A percentile compares a stretch with the other conserved stretches of the same genome.
Conservation (phyloP, 1,140 invertebrate species). For the Bathynomus jamesi region DNA sequence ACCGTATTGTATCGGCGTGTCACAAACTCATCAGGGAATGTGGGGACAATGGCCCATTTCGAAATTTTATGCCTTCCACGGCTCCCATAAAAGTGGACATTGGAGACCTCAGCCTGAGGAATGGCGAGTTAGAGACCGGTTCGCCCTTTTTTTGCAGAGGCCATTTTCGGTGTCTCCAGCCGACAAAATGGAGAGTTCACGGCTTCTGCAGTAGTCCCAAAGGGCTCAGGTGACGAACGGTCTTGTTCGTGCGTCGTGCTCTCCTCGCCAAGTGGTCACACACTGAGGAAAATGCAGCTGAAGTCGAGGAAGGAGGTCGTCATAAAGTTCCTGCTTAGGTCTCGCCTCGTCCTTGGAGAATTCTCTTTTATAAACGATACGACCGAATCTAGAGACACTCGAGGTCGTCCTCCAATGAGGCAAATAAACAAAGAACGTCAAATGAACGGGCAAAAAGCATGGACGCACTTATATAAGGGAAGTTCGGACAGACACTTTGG, state of each 20-base stretch:
- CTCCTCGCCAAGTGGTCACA: not conserved
- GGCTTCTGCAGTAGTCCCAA: constrained; percentile 30
- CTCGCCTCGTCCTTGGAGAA: not conserved
- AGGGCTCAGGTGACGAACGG: constrained; percentile 32
- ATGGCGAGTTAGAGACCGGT: constrained; percentile 31
- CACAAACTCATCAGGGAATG: constrained; percentile 36
- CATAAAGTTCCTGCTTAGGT: not conserved
- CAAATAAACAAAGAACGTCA: not conserved
- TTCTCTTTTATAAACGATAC: not conserved
- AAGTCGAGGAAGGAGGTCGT: not conserved
- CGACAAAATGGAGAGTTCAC: constrained; percentile 39
- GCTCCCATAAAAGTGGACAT: constrained; percentile 36
- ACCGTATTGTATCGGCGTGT: constrained; percentile 34
- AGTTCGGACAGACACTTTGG: too few relatives aligned
- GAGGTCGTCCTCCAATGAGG: not conserved
- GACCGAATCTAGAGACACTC: not conserved
- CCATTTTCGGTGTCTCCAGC: constrained; percentile 36
- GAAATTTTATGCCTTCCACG: constrained; percentile 34
- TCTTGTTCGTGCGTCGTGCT: not conserved
- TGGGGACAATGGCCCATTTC: constrained; percentile 33
- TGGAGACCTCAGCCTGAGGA: constrained; percentile 31
- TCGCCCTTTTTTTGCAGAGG: constrained; percentile 25
- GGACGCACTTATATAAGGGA: too few relatives aligned
- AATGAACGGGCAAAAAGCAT: not conserved
- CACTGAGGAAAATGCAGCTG: not conserved